A percentile compares a stretch with the other conserved stretches of the same genome.
These are phyloP conservation scores for Thalassoma bifasciatum DNA, from an alignment of 2,113 vertebrate species.

Conservation along the genomic window DNA sequence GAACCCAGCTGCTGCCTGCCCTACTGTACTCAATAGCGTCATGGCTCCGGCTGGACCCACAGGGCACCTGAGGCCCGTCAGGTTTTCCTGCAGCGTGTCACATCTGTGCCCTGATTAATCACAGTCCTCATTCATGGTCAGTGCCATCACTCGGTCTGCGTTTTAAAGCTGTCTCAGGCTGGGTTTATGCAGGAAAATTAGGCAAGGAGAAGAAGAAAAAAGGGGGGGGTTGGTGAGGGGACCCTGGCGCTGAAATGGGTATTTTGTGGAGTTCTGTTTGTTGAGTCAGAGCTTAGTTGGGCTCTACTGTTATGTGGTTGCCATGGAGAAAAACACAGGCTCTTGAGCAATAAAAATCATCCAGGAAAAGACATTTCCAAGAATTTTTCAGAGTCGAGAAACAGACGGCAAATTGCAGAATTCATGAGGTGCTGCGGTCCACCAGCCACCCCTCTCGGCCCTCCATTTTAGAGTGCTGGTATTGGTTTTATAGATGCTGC, in stretches of 20 bases:
- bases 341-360: conserved; percentile 85
- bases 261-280: conserved; percentile 87
- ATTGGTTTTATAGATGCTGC: conserved; percentile 77
- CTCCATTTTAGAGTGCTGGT: conserved; percentile 72
- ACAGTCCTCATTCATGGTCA: conserved; percentile 66
- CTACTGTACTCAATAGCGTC: conserved; percentile 42
- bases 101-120: conserved; percentile 60
- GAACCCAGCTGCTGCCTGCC: conserved; percentile 61
- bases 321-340: conserved; percentile 90
- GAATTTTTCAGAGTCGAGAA: conserved; percentile 83
- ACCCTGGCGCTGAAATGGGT: conserved; percentile 78
- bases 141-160: conserved; percentile 50
- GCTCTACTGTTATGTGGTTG: conserved; percentile 92
- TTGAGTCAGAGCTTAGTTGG: conserved; percentile 90
- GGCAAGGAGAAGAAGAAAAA: conserved; percentile 29
- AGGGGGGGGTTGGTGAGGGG: conserved; percentile 45
- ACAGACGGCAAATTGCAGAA: conserved; percentile 75
- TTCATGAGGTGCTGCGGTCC: conserved; percentile 72
- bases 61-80: conserved; percentile 66
- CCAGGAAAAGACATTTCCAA: conserved; percentile 85
- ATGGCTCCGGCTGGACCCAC: conserved; percentile 33
- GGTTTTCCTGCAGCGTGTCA: conserved; percentile 45
- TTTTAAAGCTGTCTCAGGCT: conserved; percentile 53
- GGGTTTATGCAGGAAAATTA: conserved; percentile 62
- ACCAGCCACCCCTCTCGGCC: conserved; percentile 67